Conservation (phyloP, 2,888 invertebrate species). For the Pharmacophagus antenor region DNA sequence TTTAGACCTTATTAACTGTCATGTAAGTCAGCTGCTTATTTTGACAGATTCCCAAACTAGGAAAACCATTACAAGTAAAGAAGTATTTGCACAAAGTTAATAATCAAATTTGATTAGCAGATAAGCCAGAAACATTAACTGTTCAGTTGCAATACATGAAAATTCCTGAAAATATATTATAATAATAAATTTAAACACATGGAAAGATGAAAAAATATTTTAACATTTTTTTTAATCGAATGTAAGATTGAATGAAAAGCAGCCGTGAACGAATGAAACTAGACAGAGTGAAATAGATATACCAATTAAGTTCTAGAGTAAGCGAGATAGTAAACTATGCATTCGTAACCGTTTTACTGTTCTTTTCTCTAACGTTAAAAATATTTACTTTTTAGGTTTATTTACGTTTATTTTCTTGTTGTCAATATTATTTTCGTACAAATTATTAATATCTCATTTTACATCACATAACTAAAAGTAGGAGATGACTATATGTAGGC, state of each 20-base stretch:
- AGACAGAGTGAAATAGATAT: slow-evolving; percentile 23
- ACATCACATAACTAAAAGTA: background rate
- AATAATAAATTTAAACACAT: too few species aligned
- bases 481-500: slow-evolving; percentile 9
- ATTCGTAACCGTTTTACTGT: background rate
- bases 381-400: background rate
- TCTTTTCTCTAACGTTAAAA: background rate
- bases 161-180: slow-evolving; percentile 1
- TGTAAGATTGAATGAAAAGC: slow-evolving; percentile 28
- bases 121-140: too few species aligned
- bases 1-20: slow-evolving; percentile 20
- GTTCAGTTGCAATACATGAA: background rate
- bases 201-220: slow-evolving; percentile 4
- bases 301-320: background rate
- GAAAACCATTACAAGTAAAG: slow-evolving; percentile 14
- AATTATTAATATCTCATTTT: background rate
- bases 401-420: background rate
- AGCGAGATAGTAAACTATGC: slow-evolving; percentile 13
- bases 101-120: background rate
- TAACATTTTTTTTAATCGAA: slow-evolving; percentile 12
- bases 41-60: slow-evolving; percentile 35
- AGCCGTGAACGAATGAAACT: slow-evolving; percentile 15
- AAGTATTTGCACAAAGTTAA: background rate
- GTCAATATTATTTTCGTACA: background rate
- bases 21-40: slow-evolving; percentile 45